Evolutionary conservation across 2,888 invertebrate genomes (phyloP), one percentile per base, ranked within the genome.

Genomic region (Myopa testacea): DNA sequence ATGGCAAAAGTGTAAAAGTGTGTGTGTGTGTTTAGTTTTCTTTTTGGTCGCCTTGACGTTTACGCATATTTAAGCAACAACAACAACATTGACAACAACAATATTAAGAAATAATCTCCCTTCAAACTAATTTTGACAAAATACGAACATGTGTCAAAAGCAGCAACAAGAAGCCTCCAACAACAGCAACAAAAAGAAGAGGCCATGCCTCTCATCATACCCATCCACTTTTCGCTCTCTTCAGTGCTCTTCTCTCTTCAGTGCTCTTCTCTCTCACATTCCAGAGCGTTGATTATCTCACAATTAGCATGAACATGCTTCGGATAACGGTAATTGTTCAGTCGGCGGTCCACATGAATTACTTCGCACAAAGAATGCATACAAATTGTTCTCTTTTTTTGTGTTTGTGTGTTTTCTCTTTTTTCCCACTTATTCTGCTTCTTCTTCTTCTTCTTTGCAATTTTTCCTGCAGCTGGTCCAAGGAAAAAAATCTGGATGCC

Each of bases 41-140:
- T 14, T 14, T 50, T 50, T 14, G 10, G 8, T 50, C 3, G 50
- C 19, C 37, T 37, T 65, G 63, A 34, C 38, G 63, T 37, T 65
- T 38, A 65, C 63, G 63, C 63, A 65, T 37, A 69, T 50, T 45
- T 50, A 50, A 69, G 50, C 50, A 69, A 50, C 69, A 12, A 69
- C 50, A 45, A 50, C 50, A 45, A 68, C 50, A 26, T 1, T 26
- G 8, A 69, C 50, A 45, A 50, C 50, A 45, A 68, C 50, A 26
- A 26, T 26, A 26, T 26, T 26, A 45, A 16, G 45, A 50, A 45
- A 10, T 45, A 19, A 45, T 8, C 19, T 34, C 34, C 38, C 68
- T n/a, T 45, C 40, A 45, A 68, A n/a, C 68, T 69, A 45, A 50
- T 69, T 69, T 69, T 45, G 40, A 69, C 69, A 69, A 69, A 26